phyloP scores from a whole-genome alignment of 2,888 invertebrate species.

The Rosalia funebris region DNA sequence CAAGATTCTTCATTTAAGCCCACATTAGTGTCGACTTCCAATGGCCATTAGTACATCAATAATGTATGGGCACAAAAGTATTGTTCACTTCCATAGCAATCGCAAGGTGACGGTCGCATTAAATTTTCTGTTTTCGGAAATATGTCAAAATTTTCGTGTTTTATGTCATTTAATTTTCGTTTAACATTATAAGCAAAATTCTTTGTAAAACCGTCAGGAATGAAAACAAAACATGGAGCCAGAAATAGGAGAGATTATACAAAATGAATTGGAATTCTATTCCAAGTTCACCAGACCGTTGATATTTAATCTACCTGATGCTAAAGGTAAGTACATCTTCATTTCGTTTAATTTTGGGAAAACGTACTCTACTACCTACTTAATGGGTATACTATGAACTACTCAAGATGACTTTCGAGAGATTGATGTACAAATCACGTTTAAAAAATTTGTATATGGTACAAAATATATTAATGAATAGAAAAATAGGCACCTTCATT shows the following conservation, averaged over 20 bases:
- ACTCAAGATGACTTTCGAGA: too few species aligned
- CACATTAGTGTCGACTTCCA: too few species aligned
- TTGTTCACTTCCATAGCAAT: neutral
- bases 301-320: slow-evolving; percentile 59
- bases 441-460: too few species aligned
- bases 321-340: slow-evolving; percentile 60
- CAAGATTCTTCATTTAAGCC: too few species aligned
- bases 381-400: too few species aligned
- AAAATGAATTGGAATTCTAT: slow-evolving; percentile 62
- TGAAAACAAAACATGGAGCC: slow-evolving; percentile 11
- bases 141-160: slow-evolving; percentile 11
- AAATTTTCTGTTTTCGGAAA: slow-evolving; percentile 7
- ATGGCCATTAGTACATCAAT: too few species aligned
- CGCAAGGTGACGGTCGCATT: neutral
- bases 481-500: too few species aligned
- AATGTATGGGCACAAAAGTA: neutral
- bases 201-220: slow-evolving; percentile 10
- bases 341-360: too few species aligned
- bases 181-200: slow-evolving; percentile 15
- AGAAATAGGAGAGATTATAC: slow-evolving; percentile 42
- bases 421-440: too few species aligned
- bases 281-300: slow-evolving; percentile 62
- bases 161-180: neutral
- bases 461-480: too few species aligned
- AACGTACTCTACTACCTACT: too few species aligned